These are phyloP conservation scores for Anser cygnoides DNA, from an alignment of 2,113 vertebrate genomes.

Conservation along the genomic window DNA sequence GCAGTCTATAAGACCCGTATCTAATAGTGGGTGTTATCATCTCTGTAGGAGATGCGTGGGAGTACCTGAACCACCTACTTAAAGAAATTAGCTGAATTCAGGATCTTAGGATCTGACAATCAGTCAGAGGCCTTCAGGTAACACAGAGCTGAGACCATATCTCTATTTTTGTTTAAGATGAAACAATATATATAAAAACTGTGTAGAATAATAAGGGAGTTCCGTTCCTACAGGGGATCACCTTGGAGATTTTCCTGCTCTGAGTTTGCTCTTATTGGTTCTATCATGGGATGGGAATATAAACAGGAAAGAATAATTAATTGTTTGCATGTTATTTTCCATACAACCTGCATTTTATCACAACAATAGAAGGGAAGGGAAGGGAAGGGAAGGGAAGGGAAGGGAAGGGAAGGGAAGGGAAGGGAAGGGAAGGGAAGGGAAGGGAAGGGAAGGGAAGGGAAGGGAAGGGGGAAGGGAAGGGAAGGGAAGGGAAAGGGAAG, in stretches of 20 bases:
- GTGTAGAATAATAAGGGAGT: background rate
- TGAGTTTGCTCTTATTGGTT: background rate
- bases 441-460: no score
- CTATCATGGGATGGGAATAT: background rate
- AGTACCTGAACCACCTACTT: background rate
- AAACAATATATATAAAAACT: background rate
- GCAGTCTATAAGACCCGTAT: background rate
- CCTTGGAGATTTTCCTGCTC: background rate
- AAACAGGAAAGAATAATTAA: background rate
- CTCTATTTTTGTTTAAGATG: background rate
- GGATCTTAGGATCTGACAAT: background rate
- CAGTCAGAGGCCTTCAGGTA: background rate
- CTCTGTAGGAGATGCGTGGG: background rate
- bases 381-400: no score
- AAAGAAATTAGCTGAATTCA: background rate
- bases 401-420: no score
- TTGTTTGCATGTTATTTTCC: background rate
- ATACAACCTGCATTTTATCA: background rate
- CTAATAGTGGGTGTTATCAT: background rate
- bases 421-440: no score
- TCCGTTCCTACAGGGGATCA: background rate
- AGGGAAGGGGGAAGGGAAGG: no score
- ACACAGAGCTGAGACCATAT: background rate
- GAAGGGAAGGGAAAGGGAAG: no score
- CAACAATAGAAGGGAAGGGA: background rate